Evolutionary conservation across 2,888 invertebrate species (phyloP).

Genomic region (Cephus pygmeus): DNA sequence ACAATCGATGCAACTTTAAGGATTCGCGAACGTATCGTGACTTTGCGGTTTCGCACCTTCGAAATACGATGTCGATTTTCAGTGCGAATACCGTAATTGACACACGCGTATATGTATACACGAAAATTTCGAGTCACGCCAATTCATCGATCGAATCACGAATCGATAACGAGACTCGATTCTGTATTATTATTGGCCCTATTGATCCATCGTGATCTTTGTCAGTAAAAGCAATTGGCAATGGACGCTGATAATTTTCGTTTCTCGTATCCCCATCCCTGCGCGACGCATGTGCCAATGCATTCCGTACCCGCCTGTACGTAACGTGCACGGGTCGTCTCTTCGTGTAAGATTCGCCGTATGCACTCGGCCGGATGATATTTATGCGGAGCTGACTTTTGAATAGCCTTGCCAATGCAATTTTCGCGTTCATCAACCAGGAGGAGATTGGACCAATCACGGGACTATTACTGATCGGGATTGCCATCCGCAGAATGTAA

Average conservation of each 20-base stretch:
- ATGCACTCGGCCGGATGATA: not conserved
- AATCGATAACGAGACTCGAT: not conserved
- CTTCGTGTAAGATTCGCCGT: not conserved
- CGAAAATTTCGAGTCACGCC: not conserved
- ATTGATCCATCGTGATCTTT: not conserved
- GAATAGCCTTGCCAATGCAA: constrained; percentile 28
- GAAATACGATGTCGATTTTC: not conserved
- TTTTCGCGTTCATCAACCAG: constrained; percentile 35
- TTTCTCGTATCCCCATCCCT: not conserved
- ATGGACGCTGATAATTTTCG: not conserved
- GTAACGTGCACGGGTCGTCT: not conserved
- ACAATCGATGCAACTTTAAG: not conserved
- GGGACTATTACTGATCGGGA: constrained; percentile 31
- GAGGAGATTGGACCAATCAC: constrained; percentile 41
- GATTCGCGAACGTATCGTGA: not conserved
- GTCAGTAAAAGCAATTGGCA: not conserved
- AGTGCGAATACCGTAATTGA: not conserved
- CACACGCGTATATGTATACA: not conserved
- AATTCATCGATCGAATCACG: not conserved
- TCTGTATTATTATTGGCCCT: not conserved
- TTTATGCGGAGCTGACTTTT: not conserved
- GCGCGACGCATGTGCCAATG: not conserved
- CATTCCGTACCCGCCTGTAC: not conserved
- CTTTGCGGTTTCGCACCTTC: not conserved
- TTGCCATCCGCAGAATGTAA: constrained; percentile 14